A percentile compares a stretch with the other conserved stretches of the same genome.
These are phyloP conservation scores for Rhabdomys pumilio DNA, from an alignment of 2,797 vertebrate species.

Conservation along the genomic window DNA sequence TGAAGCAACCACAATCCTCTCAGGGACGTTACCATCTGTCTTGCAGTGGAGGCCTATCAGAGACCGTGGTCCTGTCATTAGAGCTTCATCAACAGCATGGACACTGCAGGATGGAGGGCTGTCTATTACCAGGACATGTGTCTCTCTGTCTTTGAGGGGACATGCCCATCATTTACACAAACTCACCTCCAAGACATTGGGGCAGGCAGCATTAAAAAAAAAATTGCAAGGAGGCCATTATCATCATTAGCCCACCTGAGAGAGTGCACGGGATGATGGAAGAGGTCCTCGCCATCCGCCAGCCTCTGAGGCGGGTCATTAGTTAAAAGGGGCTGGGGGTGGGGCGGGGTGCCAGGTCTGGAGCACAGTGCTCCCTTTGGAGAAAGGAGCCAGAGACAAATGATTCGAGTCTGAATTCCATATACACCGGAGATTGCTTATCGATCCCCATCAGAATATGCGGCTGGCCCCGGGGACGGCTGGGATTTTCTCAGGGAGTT, in stretches of 20 bases:
- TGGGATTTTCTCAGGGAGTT: conserved; percentile 99
- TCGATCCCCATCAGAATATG: conserved; percentile 99
- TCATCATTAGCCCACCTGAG: conserved; percentile 90
- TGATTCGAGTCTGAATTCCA: conserved; percentile 99
- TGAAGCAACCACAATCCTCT: neutral
- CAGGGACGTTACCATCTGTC: neutral
- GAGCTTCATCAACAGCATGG: conserved; percentile 88
- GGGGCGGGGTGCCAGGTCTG: conserved; percentile 63
- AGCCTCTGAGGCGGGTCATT: conserved; percentile 94
- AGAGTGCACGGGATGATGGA: conserved; percentile 92
- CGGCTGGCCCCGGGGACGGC: conserved; percentile 94
- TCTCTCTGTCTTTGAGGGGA: conserved; percentile 91
- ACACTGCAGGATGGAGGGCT: conserved; percentile 87
- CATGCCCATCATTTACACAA: conserved; percentile 89
- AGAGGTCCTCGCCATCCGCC: conserved; percentile 92
- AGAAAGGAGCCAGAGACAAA: conserved; percentile 97
- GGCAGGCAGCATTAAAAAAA: conserved; percentile 88
- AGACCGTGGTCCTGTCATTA: conserved; percentile 80
- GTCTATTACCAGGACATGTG: conserved; percentile 92
- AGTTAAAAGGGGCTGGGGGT: conserved; percentile 93
- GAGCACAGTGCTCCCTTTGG: conserved; percentile 92
- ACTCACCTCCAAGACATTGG: conserved; percentile 90
- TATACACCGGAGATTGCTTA: conserved; percentile 99
- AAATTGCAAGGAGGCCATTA: conserved; percentile 89
- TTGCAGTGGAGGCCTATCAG: neutral